Base-by-base conservation (phyloP, 2,888 invertebrate species). In the Zaprionus lineosus region DNA sequence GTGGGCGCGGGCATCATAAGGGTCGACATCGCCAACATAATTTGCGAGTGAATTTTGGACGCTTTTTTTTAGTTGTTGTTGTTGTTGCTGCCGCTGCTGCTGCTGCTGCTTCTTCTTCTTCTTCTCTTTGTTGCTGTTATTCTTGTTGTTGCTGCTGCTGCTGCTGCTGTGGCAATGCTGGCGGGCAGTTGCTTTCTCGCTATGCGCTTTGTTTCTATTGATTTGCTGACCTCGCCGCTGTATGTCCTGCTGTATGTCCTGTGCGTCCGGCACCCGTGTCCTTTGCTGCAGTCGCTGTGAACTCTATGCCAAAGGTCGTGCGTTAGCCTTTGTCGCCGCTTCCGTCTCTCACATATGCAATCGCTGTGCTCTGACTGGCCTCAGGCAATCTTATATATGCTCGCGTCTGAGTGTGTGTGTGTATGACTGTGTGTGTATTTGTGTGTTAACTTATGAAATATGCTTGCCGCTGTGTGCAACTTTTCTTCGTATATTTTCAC, bases 1-100 rank as follows among this genome's bases (percentile, higher is more conserved):
- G 90, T 89, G 70, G 90, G 90, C 62, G 90, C 89, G 70, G 90
- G 90, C 90, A 90, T 90, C 90, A 90, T 90, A 74, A 90, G 79
- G 77, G 90, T 90, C 85, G 90, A 90, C 90, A 90, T 90, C 60
- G 90, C 88, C 89, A 90, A 86, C 90, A 90, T 90, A 68, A 87
- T 90, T 87, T 84, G 84, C 61, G 83, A 74, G 66, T 86, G 75
- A 78, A 88, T 89, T 83, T 85, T 86, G 84, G 61, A 62, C 48
- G 53, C 46, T 74, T 48, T 14, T 9, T 18, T 14, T 19, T 19
- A 29, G 41, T 24, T 47, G 36, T 44, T 39, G 57, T 37, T 51
- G 33, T 34, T 68, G 41, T 33, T 51, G 19, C n/a, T n/a, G n/a
- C n/a, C n/a, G 21, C 43, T 47, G 67, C 47, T 24, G 36, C 50